Evolutionary conservation across 2,113 vertebrate genomes (phyloP), one percentile per base, ranked within the genome.

Genomic region (Eublepharis macularius): DNA sequence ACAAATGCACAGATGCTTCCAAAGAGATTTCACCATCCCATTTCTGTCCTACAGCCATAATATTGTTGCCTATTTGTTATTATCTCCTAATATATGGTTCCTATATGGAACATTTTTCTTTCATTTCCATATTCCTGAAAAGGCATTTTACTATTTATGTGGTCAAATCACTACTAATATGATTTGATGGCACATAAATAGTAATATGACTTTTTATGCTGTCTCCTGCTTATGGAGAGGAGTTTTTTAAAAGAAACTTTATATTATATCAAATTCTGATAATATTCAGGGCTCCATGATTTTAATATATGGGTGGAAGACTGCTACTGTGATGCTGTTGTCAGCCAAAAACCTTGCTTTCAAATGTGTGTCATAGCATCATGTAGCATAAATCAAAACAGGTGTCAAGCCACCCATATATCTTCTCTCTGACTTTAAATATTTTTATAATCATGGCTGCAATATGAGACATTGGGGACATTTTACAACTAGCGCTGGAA

Each of bases 121-220:
- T 87, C 81, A 95, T 95, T 93, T 95, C 89, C 94, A 94, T 95
- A 92, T 94, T 94, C 89, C 92, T 83, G 91, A 96, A 95, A 95
- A 94, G 86, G 91, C 84, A 91, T 92, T 91, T 92, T 91, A 81
- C 74, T 95, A 95, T 96, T 95, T 94, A 94, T 94, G 92, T 90
- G 91, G 90, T 92, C 92, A 82, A 76, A 87, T 95, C 90, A 86
- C 86, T 82, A 57, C 81, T 83, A 92, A 92, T 86, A 92, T 68
- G 90, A 94, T 92, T 93, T 92, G 83, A 43, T 90, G 91, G 91
- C 93, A 94, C 93, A 94, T 95, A 95, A 96, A 95, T 93, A 92
- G 85, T 86, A 92, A 39, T 83, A 88, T 0, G 86, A 94, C 89
- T 93, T 94, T 94, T 93, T 91, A 91, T 92, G 91, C 84, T 89